phyloP scores from a whole-genome alignment of 2,888 invertebrate species.

The Sesamia inferens region DNA sequence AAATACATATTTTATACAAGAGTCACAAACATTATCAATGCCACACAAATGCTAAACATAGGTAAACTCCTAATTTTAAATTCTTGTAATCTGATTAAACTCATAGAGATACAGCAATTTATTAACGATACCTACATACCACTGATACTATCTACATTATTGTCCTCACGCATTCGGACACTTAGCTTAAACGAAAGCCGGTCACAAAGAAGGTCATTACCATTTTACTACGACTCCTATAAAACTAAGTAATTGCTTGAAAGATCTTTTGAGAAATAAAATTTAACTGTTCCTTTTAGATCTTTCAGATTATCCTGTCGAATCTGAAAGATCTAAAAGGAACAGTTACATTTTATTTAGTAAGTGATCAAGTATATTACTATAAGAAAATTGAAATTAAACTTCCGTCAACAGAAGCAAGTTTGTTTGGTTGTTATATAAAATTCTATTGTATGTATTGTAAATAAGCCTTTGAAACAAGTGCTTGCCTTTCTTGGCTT shows the following conservation, averaged over 20 bases:
- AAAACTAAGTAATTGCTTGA: not conserved
- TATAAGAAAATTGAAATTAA: not conserved
- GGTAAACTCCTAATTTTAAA: not conserved
- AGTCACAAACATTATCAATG: not conserved
- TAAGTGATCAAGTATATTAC: not conserved
- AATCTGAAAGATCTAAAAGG: not conserved
- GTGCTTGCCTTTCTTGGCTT: too few relatives aligned
- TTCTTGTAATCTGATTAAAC: too few relatives aligned
- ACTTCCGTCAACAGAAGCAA: not conserved
- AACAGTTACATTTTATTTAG: not conserved
- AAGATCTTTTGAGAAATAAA: not conserved
- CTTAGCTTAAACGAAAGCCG: constrained; percentile 15
- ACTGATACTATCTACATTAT: not conserved
- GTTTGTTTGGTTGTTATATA: not conserved
- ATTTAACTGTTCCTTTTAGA: too few relatives aligned
- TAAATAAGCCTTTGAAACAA: too few relatives aligned
- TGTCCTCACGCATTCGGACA: not conserved
- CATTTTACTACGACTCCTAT: not conserved
- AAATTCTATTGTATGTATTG: too few relatives aligned
- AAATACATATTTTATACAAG: not conserved
- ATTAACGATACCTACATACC: constrained; percentile 21
- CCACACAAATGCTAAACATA: not conserved
- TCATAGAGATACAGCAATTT: constrained; percentile 14
- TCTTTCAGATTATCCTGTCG: too few relatives aligned
- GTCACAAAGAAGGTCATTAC: not conserved